Percentiles rank a stretch among this genome's conserved stretches.
These are phyloP conservation scores for Amblyjoppa fuscipennis DNA, from an alignment of 2,888 invertebrate species.

Conservation along the genomic window DNA sequence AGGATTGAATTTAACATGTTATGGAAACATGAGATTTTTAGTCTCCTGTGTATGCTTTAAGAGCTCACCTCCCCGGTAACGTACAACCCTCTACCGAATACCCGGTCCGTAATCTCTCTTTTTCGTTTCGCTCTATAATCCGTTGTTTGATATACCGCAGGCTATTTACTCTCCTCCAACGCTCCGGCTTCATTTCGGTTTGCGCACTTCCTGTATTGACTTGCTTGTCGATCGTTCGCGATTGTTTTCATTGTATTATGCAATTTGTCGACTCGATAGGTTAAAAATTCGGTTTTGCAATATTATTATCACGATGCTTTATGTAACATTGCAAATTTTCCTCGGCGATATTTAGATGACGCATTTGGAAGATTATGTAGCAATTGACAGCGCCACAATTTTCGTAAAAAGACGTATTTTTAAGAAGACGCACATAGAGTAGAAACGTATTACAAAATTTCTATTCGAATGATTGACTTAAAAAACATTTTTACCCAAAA, in stretches of 20 bases:
- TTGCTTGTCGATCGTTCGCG: not conserved
- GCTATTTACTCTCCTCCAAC: slow-evolving; percentile 60
- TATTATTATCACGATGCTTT: not conserved
- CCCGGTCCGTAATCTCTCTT: slow-evolving; percentile 9
- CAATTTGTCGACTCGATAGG: not conserved
- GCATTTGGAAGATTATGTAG: no score
- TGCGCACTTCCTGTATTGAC: slow-evolving; percentile 54
- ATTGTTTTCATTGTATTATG: slow-evolving; percentile 10
- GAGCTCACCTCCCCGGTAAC: not conserved
- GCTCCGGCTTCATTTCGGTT: slow-evolving; percentile 49
- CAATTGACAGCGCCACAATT: no score
- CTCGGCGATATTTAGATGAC: no score
- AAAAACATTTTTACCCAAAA: no score
- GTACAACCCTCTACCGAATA: not conserved
- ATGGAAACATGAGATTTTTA: slow-evolving; percentile 1
- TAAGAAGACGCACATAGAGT: no score
- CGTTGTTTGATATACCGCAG: slow-evolving; percentile 49
- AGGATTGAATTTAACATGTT: slow-evolving; percentile 1
- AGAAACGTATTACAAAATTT: no score
- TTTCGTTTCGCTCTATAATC: slow-evolving; percentile 39
- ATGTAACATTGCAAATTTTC: no score
- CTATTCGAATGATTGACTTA: no score
- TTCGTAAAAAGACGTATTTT: no score
- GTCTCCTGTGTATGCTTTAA: not conserved
- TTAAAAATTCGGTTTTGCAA: not conserved